Percentiles rank a stretch among this genome's conserved stretches.
These are phyloP conservation scores for Pandemis cinnamomeana DNA, from an alignment of 2,888 invertebrate species.

Conservation along the genomic window DNA sequence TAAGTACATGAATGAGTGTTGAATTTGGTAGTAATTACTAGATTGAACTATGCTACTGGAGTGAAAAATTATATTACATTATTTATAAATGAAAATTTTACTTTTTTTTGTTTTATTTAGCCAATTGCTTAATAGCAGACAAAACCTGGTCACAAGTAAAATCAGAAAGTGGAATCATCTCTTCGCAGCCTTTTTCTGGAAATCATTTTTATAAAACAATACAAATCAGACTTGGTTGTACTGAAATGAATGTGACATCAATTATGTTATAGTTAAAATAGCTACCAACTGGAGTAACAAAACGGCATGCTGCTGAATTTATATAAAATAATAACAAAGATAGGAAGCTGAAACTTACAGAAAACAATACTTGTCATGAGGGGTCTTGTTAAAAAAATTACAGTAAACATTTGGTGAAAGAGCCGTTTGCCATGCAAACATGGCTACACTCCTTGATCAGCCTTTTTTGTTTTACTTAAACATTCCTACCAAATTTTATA, in stretches of 20 bases:
- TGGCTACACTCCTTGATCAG: no score
- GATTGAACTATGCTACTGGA: no score
- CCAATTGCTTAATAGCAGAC: constrained; percentile 6
- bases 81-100: constrained; percentile 43
- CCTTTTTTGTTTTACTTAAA: no score
- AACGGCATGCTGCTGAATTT: neutral
- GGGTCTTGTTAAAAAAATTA: no score
- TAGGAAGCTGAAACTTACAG: no score
- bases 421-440: no score
- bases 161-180: constrained; percentile 52
- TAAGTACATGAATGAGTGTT: neutral
- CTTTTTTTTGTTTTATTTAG: neutral
- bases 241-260: neutral
- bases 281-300: neutral
- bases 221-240: neutral
- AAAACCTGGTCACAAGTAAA: constrained; percentile 4
- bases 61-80: neutral
- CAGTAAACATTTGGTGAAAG: no score
- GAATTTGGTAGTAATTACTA: neutral
- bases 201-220: constrained; percentile 20
- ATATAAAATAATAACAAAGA: no score
- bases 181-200: constrained; percentile 67
- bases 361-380: no score
- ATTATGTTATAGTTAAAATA: neutral
- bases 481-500: no score